phyloP scores from a whole-genome alignment of 2,113 vertebrate genomes.

The Osmerus mordax region DNA sequence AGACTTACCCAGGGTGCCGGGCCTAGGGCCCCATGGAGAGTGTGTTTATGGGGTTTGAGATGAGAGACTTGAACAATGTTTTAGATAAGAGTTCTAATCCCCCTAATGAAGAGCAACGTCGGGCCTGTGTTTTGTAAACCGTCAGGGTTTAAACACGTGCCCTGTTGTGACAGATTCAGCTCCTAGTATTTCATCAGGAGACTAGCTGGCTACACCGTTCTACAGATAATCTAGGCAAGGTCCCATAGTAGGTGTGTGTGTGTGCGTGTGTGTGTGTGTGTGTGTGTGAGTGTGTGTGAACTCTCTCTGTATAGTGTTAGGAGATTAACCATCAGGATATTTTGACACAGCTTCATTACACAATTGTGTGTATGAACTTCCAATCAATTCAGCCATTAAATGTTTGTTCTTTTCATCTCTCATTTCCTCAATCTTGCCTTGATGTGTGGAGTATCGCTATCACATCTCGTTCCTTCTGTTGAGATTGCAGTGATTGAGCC shows the following conservation, averaged over 20 bases:
- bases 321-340: slow-evolving; percentile 30
- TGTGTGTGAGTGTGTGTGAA: slow-evolving; percentile 22
- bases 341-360: slow-evolving; percentile 27
- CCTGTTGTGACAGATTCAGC: slow-evolving; percentile 47
- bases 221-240: slow-evolving; percentile 47
- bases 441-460: slow-evolving; percentile 44
- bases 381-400: slow-evolving; percentile 47
- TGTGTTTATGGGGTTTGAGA: slow-evolving; percentile 54
- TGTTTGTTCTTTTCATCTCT: slow-evolving; percentile 38
- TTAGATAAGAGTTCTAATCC: slow-evolving; percentile 63
- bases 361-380: slow-evolving; percentile 38
- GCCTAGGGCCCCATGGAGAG: slow-evolving; percentile 40
- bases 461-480: slow-evolving; percentile 28
- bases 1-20: slow-evolving; percentile 53
- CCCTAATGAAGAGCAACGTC: slow-evolving; percentile 58
- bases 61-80: slow-evolving; percentile 55
- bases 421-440: slow-evolving; percentile 47
- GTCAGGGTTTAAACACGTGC: slow-evolving; percentile 36
- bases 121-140: slow-evolving; percentile 60
- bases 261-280: neutral
- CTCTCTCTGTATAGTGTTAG: slow-evolving; percentile 34
- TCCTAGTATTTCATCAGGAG: slow-evolving; percentile 58
- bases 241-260: slow-evolving; percentile 12
- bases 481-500: slow-evolving; percentile 43
- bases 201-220: slow-evolving; percentile 26